Conservation (phyloP, 2,797 vertebrate species). For the Sebastiscus albofasciatus region DNA sequence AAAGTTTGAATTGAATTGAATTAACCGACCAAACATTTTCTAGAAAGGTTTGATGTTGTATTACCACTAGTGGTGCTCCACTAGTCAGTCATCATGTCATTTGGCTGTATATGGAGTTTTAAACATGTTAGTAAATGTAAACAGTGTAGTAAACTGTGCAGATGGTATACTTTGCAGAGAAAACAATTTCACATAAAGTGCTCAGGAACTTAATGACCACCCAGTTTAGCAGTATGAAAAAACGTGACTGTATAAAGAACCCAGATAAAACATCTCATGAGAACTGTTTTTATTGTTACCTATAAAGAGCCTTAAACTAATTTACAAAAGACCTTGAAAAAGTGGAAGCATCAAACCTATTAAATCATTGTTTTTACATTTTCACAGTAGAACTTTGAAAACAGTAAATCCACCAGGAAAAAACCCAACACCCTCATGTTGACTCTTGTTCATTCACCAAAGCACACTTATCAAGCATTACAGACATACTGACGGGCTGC, state of each 20-base stretch:
- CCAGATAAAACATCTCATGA: constrained; percentile 1
- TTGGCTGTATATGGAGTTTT: neutral
- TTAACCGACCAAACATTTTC: neutral
- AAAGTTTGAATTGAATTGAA: too few relatives aligned
- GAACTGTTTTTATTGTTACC: constrained; percentile 29
- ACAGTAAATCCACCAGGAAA: constrained; percentile 28
- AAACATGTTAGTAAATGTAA: neutral
- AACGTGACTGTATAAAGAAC: neutral
- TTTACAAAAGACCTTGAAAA: constrained; percentile 54
- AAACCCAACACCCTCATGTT: neutral
- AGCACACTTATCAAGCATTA: constrained; percentile 18
- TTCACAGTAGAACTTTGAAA: constrained; percentile 61
- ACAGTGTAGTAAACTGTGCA: neutral
- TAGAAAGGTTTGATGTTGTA: neutral
- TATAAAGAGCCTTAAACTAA: constrained; percentile 40
- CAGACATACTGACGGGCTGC: constrained; percentile 5
- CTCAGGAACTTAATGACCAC: neutral
- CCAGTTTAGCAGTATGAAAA: neutral
- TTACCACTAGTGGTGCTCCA: too few relatives aligned
- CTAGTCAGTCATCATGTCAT: too few relatives aligned
- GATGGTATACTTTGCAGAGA: neutral
- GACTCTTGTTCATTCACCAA: constrained; percentile 15
- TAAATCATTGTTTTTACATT: constrained; percentile 19
- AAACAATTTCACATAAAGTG: neutral
- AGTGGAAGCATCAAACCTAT: constrained; percentile 41